Evolutionary conservation across 2,797 vertebrate species (phyloP).

Genomic region (Bradypus variegatus): DNA sequence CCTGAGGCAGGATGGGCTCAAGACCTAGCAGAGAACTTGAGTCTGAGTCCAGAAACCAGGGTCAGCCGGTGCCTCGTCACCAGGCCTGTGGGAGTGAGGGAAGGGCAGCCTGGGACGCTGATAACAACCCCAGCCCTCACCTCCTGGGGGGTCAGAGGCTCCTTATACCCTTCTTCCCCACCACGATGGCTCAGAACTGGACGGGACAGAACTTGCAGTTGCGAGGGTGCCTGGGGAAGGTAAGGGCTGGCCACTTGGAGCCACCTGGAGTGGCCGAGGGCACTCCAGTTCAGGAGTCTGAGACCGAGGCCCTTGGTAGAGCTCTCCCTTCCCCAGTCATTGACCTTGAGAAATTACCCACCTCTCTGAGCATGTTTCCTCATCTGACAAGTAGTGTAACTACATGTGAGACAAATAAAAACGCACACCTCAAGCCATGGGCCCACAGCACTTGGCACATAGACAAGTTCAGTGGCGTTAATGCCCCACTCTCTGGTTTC

Average conservation of each 20-base stretch:
- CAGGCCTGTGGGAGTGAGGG: too few relatives aligned
- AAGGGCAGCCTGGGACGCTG: not conserved
- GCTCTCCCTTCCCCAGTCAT: too few relatives aligned
- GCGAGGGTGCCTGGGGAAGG: not conserved
- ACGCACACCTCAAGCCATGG: not conserved
- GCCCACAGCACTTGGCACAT: fast-evolving
- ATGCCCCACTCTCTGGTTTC: not conserved
- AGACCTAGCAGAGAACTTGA: not conserved
- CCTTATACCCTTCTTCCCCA: too few relatives aligned
- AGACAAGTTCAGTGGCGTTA: fast-evolving
- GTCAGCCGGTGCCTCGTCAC: not conserved
- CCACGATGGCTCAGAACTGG: not conserved
- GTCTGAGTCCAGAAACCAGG: not conserved
- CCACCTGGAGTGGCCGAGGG: too few relatives aligned
- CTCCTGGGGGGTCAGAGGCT: too few relatives aligned
- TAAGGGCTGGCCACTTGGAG: too few relatives aligned
- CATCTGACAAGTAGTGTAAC: not conserved
- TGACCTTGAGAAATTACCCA: not conserved
- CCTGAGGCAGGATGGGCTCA: not conserved
- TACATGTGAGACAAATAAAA: not conserved
- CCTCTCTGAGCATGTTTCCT: not conserved
- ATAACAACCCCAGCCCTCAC: not conserved
- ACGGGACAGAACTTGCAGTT: not conserved
- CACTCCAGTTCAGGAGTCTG: not conserved
- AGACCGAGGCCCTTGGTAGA: not conserved